These are phyloP conservation scores for human DNA, from an alignment of 2,113 vertebrate species.

Conservation along the genomic window GRCh38 chr16:81484501-81485000, in stretches of 20 bases:
- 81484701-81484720: no score
- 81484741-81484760: neutral
- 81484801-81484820: no score
- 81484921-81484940: neutral
- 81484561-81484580: neutral
- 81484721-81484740: neutral
- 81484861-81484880: neutral
- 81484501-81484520: accelerated
- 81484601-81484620: neutral
- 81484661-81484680: no score
- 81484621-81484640: neutral
- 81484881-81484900: neutral
- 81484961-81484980: neutral
- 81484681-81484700: neutral
- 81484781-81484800: neutral
- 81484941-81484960: neutral
- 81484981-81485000: neutral
- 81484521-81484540: neutral
- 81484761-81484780: neutral
- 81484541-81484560: accelerated
- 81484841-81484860: no score
- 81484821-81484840: neutral
- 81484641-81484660: neutral
- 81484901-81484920: accelerated
- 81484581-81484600: neutral